Percentiles rank a stretch among this genome's conserved stretches.
Conservation (phyloP, 2,797 vertebrate genomes). For the Microhierax caerulescens region DNA sequence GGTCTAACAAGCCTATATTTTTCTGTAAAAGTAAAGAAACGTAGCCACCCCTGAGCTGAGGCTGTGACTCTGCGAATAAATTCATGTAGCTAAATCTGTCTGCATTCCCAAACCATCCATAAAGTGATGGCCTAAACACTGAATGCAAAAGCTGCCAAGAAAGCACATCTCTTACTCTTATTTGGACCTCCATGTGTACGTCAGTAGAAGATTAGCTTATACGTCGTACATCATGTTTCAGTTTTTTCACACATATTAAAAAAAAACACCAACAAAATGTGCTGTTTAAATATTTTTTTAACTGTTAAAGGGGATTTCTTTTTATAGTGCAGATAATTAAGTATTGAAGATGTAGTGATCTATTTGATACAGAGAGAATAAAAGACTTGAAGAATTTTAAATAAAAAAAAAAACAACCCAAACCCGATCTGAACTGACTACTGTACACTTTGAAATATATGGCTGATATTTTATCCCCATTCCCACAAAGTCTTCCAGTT, state of each 20-base stretch:
- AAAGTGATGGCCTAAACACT: background rate
- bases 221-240: background rate
- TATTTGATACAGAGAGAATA: conserved; percentile 36
- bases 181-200: background rate
- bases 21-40: background rate
- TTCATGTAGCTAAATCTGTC: background rate
- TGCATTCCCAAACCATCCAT: background rate
- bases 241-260: background rate
- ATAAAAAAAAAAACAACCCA: conserved; percentile 2
- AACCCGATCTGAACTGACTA: background rate
- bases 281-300: conserved; percentile 17
- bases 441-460: conserved; percentile 24
- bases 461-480: background rate
- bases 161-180: background rate
- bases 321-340: conserved; percentile 38
- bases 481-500: background rate
- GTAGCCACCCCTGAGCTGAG: background rate
- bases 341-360: conserved; percentile 6
- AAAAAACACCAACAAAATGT: background rate
- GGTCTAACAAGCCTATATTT: background rate
- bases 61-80: background rate
- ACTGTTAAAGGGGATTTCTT: background rate
- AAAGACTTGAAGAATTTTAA: conserved; percentile 47
- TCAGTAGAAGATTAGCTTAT: background rate
- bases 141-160: background rate